Conservation (phyloP, 2,888 invertebrate genomes). For the Drosophila macrothrix region DNA sequence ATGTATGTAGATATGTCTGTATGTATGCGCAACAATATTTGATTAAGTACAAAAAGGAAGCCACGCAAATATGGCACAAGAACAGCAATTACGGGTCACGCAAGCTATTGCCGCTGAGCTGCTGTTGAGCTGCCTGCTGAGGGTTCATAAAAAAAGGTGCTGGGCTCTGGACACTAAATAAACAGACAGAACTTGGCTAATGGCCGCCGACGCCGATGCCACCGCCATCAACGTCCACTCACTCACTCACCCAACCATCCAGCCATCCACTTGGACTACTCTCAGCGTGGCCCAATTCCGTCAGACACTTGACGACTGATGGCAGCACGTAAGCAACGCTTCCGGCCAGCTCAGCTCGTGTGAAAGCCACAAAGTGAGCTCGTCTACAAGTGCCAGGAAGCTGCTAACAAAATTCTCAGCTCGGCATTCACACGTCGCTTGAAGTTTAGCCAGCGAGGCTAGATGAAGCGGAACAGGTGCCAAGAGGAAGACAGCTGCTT, state of each 20-base stretch:
- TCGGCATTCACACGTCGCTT: constrained; percentile 34
- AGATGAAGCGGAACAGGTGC: constrained; percentile 20
- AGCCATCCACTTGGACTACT: constrained; percentile 22
- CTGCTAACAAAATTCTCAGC: constrained; percentile 67
- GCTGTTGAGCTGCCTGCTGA: constrained; percentile 6
- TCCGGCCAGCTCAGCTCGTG: constrained; percentile 58
- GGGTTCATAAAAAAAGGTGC: constrained; percentile 52
- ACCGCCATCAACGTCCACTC: constrained; percentile 4
- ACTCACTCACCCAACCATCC: neutral
- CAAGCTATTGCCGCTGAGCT: constrained; percentile 43
- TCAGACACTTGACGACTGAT: constrained; percentile 70
- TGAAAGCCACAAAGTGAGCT: constrained; percentile 32
- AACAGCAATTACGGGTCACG: constrained; percentile 77
- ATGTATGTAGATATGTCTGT: constrained; percentile 3
- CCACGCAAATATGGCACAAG: constrained; percentile 57
- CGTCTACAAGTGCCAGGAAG: constrained; percentile 39
- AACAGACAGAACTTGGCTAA: constrained; percentile 62
- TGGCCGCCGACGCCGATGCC: constrained; percentile 24
- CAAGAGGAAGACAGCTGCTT: constrained; percentile 60
- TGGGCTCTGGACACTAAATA: constrained; percentile 61
- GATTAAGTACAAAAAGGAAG: constrained; percentile 67
- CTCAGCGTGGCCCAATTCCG: constrained; percentile 69
- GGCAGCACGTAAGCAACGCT: constrained; percentile 63
- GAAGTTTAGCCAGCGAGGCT: constrained; percentile 23
- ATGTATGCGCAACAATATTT: constrained; percentile 59